phyloP scores from a whole-genome alignment of 2,888 invertebrate genomes.

The Watsonalla binaria region DNA sequence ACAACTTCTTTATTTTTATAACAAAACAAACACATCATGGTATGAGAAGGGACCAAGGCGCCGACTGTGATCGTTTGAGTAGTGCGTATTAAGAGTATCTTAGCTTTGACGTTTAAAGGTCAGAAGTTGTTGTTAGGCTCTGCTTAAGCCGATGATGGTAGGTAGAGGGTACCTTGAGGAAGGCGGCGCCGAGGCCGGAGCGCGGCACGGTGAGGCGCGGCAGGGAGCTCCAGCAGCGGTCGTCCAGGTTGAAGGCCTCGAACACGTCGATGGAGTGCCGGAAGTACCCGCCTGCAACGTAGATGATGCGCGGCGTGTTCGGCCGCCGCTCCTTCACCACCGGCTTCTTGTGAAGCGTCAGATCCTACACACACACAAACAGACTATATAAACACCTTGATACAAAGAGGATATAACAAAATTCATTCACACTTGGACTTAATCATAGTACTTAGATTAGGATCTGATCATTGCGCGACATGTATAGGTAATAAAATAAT shows the following conservation, averaged over 20 bases:
- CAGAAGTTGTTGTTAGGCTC: too few relatives aligned
- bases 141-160: too few relatives aligned
- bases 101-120: too few relatives aligned
- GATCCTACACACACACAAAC: conserved; percentile 73
- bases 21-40: too few relatives aligned
- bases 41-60: too few relatives aligned
- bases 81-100: too few relatives aligned
- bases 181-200: conserved; percentile 92
- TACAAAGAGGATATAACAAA: neutral
- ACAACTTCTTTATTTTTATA: too few relatives aligned
- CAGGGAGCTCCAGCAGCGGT: conserved; percentile 89
- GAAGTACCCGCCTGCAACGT: conserved; percentile 94
- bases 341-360: conserved; percentile 92
- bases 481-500: too few relatives aligned
- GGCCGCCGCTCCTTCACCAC: conserved; percentile 92
- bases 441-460: too few relatives aligned
- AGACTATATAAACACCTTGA: conserved; percentile 16
- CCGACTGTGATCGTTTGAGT: too few relatives aligned
- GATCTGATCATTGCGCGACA: too few relatives aligned
- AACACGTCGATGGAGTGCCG: conserved; percentile 91
- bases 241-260: conserved; percentile 93
- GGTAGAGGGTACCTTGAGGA: conserved; percentile 78
- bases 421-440: too few relatives aligned
- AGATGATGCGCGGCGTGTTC: conserved; percentile 92
- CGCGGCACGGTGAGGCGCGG: conserved; percentile 91